Base-by-base conservation (phyloP, 2,888 invertebrate genomes). In the Meteorus colon region DNA sequence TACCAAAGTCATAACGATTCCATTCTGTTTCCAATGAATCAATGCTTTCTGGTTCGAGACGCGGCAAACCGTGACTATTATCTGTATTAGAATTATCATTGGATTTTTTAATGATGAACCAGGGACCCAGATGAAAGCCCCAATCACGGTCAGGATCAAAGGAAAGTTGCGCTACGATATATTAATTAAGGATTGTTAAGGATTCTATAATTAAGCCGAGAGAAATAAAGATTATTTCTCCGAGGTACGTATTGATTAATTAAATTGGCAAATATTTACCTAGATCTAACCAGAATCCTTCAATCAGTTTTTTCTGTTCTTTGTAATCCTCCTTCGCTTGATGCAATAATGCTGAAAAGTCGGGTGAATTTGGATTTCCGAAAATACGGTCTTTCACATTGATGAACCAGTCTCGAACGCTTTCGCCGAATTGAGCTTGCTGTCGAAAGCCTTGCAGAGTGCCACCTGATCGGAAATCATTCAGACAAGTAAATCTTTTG, bases 41-140 rank as follows among this genome's bases (percentile, higher is more conserved):
- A 12, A 67, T 16, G 12, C 19, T 4, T 51, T 10, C 60, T 5
- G 24, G 73, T 70, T 71, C 75, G 62, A 62, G 45, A 72, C 55
- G 76, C 65, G 60, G 51, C 24, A 29, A 41, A n/a, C n/a, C 45
- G 34, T 1, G 24, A 29, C 24, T 24, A 24, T 14, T 41, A 45
- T 48, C 41, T 45, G 41, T 70, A 27, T 62, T 8, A 14, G 63
- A 24, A 45, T 41, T 14, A 45, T 27, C 68, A 14, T 45, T 41
- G 27, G 19, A 24, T 73, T 77, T 85, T 29, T 80, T 80, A 37
- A 87, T 87, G 55, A 87, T 77, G 74, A 85, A 86, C 87, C 87
- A 87, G 27, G 79, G 78, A 6, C 86, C 86, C 45, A 87, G 31
- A 10, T 77, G 84, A 71, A 87, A 84, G 10, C 85, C 87, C 83